phyloP scores from a whole-genome alignment of 92 coral and sea anemone genomes.

The Parazoanthus atlanticus region DNA sequence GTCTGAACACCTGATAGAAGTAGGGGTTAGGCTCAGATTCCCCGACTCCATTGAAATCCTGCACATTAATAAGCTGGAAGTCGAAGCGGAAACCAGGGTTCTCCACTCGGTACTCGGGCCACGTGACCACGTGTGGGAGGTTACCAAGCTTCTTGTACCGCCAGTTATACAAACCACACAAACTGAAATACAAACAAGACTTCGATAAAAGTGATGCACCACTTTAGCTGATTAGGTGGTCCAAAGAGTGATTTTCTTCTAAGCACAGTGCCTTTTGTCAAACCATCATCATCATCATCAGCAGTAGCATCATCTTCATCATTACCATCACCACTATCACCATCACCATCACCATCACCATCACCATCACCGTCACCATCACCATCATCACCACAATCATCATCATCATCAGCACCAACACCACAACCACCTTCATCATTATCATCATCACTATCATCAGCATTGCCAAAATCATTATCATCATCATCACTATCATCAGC shows the following conservation, averaged over 20 bases:
- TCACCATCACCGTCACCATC: no score
- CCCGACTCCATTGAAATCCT: conserved; percentile 96
- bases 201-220: neutral
- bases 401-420: neutral
- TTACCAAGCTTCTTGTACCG: conserved; percentile 96
- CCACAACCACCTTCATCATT: no score
- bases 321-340: no score
- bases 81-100: conserved; percentile 97
- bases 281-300: neutral
- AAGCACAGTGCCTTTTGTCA: neutral
- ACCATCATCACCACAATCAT: neutral
- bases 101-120: conserved; percentile 98
- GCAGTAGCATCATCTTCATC: neutral
- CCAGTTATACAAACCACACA: conserved; percentile 96
- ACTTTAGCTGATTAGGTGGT: no score
- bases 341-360: no score
- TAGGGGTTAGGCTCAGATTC: conserved; percentile 99
- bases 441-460: no score
- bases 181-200: conserved; percentile 37
- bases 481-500: neutral
- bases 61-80: conserved; percentile 92
- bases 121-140: conserved; percentile 86
- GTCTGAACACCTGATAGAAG: conserved; percentile 86
- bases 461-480: no score
- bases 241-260: no score